phyloP scores from a whole-genome alignment of 2,888 invertebrate species.

The Drosophila antonietae region DNA sequence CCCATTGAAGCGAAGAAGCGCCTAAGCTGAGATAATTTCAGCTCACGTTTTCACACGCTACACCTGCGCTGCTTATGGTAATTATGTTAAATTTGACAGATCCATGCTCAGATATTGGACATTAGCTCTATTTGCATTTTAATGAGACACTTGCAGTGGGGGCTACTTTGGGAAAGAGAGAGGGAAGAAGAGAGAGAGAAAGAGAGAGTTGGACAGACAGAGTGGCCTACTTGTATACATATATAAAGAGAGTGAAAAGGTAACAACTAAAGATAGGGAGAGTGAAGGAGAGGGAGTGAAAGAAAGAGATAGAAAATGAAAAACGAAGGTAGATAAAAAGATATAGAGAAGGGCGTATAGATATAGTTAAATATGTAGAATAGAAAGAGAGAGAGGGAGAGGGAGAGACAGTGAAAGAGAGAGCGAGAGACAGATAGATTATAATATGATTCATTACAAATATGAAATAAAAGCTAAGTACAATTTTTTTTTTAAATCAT shows the following conservation, averaged over 20 bases:
- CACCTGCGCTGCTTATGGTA: constrained; percentile 14
- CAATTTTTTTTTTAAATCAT: no score
- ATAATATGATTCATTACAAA: no score
- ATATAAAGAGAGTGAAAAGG: neutral
- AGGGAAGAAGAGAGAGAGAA: neutral
- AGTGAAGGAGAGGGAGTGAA: no score
- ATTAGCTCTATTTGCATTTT: constrained; percentile 7
- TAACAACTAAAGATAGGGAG: neutral
- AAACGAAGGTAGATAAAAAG: neutral
- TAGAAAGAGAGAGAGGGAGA: neutral
- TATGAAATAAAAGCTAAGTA: no score
- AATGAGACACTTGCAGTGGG: neutral
- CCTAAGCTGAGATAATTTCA: constrained; percentile 32
- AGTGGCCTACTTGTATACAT: neutral
- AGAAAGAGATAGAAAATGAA: neutral
- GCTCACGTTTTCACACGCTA: constrained; percentile 55
- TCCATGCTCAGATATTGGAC: constrained; percentile 8
- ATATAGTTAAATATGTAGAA: neutral
- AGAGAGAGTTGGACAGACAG: neutral
- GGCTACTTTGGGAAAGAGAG: neutral
- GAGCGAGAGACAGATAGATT: no score
- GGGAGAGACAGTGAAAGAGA: neutral
- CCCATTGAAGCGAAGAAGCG: neutral
- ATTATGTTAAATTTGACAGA: constrained; percentile 35
- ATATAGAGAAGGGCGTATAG: neutral